Conservation (phyloP, 2,888 invertebrate genomes). For the Chloroclysta siterata region DNA sequence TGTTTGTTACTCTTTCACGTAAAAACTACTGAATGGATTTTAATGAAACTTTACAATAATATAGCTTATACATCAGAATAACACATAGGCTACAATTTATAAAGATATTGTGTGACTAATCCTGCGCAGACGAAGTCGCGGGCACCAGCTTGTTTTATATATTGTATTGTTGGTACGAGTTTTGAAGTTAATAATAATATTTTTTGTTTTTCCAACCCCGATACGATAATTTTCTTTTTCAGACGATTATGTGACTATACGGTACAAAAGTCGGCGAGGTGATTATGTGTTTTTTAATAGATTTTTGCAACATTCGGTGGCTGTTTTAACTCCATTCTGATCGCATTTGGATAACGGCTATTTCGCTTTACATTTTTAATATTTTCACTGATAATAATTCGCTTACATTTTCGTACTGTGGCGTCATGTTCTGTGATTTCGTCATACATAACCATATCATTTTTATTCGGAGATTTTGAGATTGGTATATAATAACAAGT, state of each 20-base stretch:
- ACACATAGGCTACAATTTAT: too few relatives aligned
- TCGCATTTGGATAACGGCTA: slow-evolving; percentile 45
- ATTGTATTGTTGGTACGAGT: not conserved
- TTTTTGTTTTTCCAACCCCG: slow-evolving; percentile 43
- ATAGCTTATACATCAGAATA: too few relatives aligned
- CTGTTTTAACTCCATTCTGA: slow-evolving; percentile 53
- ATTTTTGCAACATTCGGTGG: slow-evolving; percentile 61
- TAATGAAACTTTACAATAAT: too few relatives aligned
- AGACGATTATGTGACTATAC: slow-evolving; percentile 96
- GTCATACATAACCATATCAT: slow-evolving; percentile 16
- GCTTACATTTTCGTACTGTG: slow-evolving; percentile 30
- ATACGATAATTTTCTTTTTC: slow-evolving; percentile 84
- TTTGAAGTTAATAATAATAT: not conserved
- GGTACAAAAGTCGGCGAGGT: slow-evolving; percentile 96
- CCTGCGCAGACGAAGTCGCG: too few relatives aligned
- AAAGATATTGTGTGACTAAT: too few relatives aligned
- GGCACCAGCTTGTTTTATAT: too few relatives aligned
- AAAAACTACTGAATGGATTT: too few relatives aligned
- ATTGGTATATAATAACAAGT: not conserved
- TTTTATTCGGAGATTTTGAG: too few relatives aligned
- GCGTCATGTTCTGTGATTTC: slow-evolving; percentile 32
- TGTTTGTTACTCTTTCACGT: too few relatives aligned
- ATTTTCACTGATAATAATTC: slow-evolving; percentile 40
- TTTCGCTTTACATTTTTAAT: slow-evolving; percentile 40
- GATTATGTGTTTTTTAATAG: slow-evolving; percentile 78